Base-by-base conservation (phyloP, 2,888 invertebrate genomes). In the Bombylius discolor region DNA sequence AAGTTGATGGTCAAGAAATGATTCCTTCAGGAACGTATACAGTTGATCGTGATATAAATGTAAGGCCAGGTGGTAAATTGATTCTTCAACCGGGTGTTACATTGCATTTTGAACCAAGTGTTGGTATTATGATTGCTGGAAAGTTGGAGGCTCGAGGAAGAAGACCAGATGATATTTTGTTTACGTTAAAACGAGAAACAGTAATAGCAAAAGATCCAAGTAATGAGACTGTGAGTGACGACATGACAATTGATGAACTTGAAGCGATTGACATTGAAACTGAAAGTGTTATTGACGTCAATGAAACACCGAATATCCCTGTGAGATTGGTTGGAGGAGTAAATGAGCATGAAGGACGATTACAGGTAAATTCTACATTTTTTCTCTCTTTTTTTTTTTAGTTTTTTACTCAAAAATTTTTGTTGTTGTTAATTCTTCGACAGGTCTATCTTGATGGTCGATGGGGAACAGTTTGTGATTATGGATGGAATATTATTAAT, bases 401-500 rank as follows among this genome's bases (percentile, higher is more conserved):
- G 23, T 23, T 23, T 23, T 23, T 23, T 23, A 23, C 23, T 23
- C 11, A 11, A 11, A 42, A 42, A 5, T 42, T 11, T 11, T 11
- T 11, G 11, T 11, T 11, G n/a, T 42, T 36, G 36, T 42, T 11
- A 11, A 42, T 42, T 7, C 6, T 42, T 23, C n/a, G 3, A 36
- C 90, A 92, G 77, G 82, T 97, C 0, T 81, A 84, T 65, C 77
- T 96, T 9, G 83, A 88, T 58, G 87, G 86, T 1, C 83, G 85
- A 69, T 98, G 98, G 98, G 98, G 98, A 44, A 97, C 97, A 0
- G 91, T 99, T 1, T 99, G 99, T 70, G 91, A 91, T 73, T 92
- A 98, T 69, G 90, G 89, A 49, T 99, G 98, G 96, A 94, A 87
- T 49, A 85, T 91, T 31, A 78, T 84, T 48, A 88, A 93, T 67